Percentiles rank a stretch among this genome's conserved stretches.
Evolutionary conservation across 2,113 vertebrate genomes (phyloP).

Genomic region (Harpagus bidentatus): DNA sequence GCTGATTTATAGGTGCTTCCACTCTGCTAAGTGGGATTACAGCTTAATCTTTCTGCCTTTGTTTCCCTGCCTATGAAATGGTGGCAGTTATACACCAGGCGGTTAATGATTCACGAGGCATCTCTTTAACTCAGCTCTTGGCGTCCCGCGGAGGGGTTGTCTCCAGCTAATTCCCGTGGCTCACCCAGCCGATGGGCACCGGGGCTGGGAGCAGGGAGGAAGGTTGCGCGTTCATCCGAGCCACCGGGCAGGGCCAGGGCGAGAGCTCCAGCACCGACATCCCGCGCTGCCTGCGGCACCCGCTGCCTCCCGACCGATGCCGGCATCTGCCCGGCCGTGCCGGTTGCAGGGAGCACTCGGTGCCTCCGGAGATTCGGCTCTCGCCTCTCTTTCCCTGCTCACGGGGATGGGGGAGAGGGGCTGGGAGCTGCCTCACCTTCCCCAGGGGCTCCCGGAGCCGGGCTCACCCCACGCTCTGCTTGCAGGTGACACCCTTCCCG

Average conservation of each 20-base stretch:
- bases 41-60: not conserved
- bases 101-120: not conserved
- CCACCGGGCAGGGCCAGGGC: too few species aligned
- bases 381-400: not conserved
- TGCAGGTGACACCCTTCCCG: slow-evolving; percentile 87
- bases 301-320: rapidly evolving
- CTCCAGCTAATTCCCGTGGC: not conserved
- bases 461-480: slow-evolving; percentile 33
- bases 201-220: not conserved
- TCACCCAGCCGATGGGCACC: not conserved
- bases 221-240: not conserved
- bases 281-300: not conserved
- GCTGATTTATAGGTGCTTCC: not conserved
- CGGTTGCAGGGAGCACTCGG: rapidly evolving
- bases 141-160: not conserved
- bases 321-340: rapidly evolving
- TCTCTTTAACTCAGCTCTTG: not conserved
- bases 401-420: not conserved
- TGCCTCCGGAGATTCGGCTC: rapidly evolving
- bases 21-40: not conserved
- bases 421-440: not conserved
- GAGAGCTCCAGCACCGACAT: not conserved
- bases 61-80: not conserved
- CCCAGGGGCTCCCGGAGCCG: not conserved
- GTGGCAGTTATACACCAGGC: not conserved